These are phyloP conservation scores for Heliconius congener DNA, from an alignment of 1,140 invertebrate species.

Conservation along the genomic window DNA sequence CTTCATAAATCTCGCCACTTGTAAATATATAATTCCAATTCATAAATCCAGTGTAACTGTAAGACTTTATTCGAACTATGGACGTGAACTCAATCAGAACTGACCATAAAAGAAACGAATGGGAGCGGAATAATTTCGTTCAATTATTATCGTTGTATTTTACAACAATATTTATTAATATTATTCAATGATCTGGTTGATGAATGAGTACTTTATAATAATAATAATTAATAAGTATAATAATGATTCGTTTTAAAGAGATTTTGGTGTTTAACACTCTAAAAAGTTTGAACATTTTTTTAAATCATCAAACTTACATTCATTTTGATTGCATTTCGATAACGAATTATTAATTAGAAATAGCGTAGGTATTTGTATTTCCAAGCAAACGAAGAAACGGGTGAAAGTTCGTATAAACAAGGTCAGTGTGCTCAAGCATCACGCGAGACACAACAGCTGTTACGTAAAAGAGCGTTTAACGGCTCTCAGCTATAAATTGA, in stretches of 20 bases:
- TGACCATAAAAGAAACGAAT: slow-evolving; percentile 33
- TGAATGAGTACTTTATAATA: not conserved
- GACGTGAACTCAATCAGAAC: slow-evolving; percentile 46
- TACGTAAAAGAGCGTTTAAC: slow-evolving; percentile 77
- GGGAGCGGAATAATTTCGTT: slow-evolving; percentile 26
- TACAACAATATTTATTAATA: not conserved
- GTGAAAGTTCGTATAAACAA: slow-evolving; percentile 66
- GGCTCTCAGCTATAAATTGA: slow-evolving; percentile 79
- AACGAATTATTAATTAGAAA: slow-evolving; percentile 22
- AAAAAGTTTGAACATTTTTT: not conserved
- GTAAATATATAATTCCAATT: slow-evolving; percentile 64
- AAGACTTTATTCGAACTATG: slow-evolving; percentile 47
- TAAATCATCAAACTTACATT: not conserved
- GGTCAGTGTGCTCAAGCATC: slow-evolving; percentile 66
- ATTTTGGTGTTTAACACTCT: not conserved
- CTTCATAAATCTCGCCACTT: slow-evolving; percentile 64
- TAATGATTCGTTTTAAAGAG: too few relatives aligned
- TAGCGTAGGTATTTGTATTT: slow-evolving; percentile 34
- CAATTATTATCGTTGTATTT: slow-evolving; percentile 8
- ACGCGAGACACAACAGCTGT: slow-evolving; percentile 75
- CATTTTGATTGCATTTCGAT: not conserved
- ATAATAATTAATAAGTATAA: not conserved
- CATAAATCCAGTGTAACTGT: slow-evolving; percentile 56
- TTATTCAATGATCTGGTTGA: too few relatives aligned
- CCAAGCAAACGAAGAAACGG: slow-evolving; percentile 44